These are phyloP conservation scores for Danio kyathit DNA, from an alignment of 2,797 vertebrate genomes.

Conservation along the genomic window DNA sequence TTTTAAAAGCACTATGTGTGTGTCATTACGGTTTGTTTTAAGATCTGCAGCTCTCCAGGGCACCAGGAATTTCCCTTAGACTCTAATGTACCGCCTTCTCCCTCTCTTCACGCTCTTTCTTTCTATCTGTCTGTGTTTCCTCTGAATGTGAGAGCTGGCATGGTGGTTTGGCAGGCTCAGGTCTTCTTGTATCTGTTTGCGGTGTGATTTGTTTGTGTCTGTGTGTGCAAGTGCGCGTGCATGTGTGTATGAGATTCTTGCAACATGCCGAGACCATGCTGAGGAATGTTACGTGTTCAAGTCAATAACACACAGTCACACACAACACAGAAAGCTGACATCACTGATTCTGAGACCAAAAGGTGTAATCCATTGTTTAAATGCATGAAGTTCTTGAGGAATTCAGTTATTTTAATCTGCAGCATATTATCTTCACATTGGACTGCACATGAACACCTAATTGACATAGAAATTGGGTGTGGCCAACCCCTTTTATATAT, in stretches of 20 bases:
- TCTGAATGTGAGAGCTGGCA: slow-evolving; percentile 42
- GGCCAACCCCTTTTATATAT: no score
- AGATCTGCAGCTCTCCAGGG: slow-evolving; percentile 59
- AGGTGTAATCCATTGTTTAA: neutral
- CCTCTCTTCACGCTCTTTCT: slow-evolving; percentile 19
- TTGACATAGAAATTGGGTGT: neutral
- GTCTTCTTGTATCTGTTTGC: slow-evolving; percentile 36
- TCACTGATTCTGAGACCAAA: slow-evolving; percentile 16
- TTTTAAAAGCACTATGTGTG: slow-evolving; percentile 48
- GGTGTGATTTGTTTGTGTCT: slow-evolving; percentile 34
- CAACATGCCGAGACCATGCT: slow-evolving; percentile 41
- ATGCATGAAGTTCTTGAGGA: neutral
- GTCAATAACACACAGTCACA: slow-evolving; percentile 36
- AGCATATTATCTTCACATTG: neutral
- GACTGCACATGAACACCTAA: neutral
- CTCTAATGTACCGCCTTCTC: slow-evolving; percentile 49
- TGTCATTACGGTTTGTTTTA: slow-evolving; percentile 55
- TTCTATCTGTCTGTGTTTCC: slow-evolving; percentile 6
- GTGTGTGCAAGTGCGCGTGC: neutral
- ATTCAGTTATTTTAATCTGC: neutral
- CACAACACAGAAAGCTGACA: slow-evolving; percentile 22
- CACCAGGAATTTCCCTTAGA: slow-evolving; percentile 63
- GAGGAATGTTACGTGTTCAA: slow-evolving; percentile 39
- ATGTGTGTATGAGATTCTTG: slow-evolving; percentile 37
- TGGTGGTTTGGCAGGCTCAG: slow-evolving; percentile 34